Conservation (phyloP, 2,888 invertebrate species). For the Eupithecia dodoneata region DNA sequence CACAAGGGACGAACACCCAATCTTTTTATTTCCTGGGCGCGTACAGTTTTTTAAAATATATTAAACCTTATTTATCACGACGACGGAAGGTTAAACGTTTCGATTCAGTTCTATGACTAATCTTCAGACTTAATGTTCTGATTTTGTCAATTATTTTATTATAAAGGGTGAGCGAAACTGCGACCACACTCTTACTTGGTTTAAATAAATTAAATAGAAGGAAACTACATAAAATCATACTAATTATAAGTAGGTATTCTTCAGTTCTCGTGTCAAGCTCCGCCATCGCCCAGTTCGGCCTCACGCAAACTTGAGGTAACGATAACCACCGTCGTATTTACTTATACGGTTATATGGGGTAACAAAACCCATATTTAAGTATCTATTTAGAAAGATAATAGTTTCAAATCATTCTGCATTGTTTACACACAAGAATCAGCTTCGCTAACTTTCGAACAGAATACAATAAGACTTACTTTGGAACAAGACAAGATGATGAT, state of each 20-base stretch:
- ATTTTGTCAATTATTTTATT: too few relatives aligned
- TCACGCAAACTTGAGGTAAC: conserved; percentile 28
- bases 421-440: neutral
- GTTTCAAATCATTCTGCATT: neutral
- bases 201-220: neutral
- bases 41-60: too few relatives aligned
- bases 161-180: too few relatives aligned
- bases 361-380: neutral
- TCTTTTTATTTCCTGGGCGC: too few relatives aligned
- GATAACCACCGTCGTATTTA: conserved; percentile 2
- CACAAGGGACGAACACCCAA: too few relatives aligned
- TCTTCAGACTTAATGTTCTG: too few relatives aligned
- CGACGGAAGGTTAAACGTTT: too few relatives aligned
- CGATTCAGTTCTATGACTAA: too few relatives aligned
- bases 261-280: conserved; percentile 24
- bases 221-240: conserved; percentile 2
- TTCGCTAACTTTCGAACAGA: too few relatives aligned
- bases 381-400: neutral
- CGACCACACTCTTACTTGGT: neutral
- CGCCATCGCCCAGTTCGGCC: conserved; percentile 24
- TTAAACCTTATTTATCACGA: too few relatives aligned
- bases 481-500: too few relatives aligned
- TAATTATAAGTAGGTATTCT: conserved; percentile 22
- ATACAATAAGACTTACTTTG: too few relatives aligned
- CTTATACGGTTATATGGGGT: conserved; percentile 5